These are phyloP conservation scores for Rhabdornis inornatus DNA, from an alignment of 2,113 vertebrate genomes.

Conservation along the genomic window DNA sequence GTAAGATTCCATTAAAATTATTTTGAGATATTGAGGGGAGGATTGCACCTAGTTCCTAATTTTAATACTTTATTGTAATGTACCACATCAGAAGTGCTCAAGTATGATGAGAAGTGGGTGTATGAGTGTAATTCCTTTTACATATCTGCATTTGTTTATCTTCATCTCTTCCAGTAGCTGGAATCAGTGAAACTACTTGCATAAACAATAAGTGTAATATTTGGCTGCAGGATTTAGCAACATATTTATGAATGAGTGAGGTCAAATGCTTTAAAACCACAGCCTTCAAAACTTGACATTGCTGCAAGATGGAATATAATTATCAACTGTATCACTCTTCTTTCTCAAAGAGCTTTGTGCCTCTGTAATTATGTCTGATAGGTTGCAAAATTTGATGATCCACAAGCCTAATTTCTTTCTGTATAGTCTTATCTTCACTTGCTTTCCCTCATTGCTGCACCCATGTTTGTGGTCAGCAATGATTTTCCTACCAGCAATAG, in stretches of 20 bases:
- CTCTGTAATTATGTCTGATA: constrained; percentile 19
- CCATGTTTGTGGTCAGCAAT: not conserved
- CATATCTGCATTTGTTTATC: not conserved
- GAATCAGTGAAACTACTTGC: not conserved
- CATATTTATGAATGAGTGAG: not conserved
- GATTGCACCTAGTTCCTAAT: not conserved
- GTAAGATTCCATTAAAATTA: not conserved
- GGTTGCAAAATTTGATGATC: constrained; percentile 12
- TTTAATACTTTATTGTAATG: not conserved
- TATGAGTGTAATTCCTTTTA: not conserved
- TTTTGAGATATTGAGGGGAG: not conserved
- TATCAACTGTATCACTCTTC: constrained; percentile 2
- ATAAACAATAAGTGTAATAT: not conserved
- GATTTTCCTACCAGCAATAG: not conserved
- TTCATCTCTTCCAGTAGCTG: not conserved
- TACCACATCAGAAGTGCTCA: not conserved
- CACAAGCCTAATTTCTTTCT: not conserved
- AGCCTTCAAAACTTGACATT: constrained; percentile 6
- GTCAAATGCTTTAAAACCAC: not conserved
- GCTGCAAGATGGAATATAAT: constrained; percentile 1
- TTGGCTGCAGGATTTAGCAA: not conserved
- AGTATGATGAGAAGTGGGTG: not conserved
- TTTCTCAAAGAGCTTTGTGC: constrained; percentile 26
- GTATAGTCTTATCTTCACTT: not conserved
- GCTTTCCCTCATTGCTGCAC: not conserved